Conservation (phyloP, 2,113 vertebrate species). For the Aleadryas rufinucha region DNA sequence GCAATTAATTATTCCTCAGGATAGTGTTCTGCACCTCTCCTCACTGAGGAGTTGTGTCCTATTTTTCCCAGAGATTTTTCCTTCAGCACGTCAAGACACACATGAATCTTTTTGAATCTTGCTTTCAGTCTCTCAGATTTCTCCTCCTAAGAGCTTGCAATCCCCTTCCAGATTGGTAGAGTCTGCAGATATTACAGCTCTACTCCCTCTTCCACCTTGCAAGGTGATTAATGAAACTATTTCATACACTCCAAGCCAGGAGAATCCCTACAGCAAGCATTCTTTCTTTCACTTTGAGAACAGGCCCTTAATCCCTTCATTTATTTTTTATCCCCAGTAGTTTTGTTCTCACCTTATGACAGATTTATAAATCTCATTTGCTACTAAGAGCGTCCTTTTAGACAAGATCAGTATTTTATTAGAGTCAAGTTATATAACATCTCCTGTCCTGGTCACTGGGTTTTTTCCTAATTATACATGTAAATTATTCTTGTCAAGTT, state of each 20-base stretch:
- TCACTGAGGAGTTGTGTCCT: neutral
- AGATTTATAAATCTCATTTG: neutral
- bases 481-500: neutral
- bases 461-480: neutral
- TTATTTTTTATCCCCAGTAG: neutral
- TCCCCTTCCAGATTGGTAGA: neutral
- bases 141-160: neutral
- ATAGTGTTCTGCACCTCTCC: neutral
- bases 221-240: constrained; percentile 2
- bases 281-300: neutral
- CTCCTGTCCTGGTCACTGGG: neutral
- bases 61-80: neutral
- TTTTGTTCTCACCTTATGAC: neutral
- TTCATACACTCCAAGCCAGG: neutral
- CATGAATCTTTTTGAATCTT: neutral
- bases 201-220: neutral
- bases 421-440: neutral
- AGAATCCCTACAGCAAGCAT: neutral
- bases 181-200: neutral
- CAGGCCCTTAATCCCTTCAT: neutral
- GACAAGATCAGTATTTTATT: neutral
- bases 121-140: neutral
- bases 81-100: neutral
- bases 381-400: neutral
- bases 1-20: constrained; percentile 49